Conservation (phyloP, 2,888 invertebrate genomes). For the Campoplex capitator region DNA sequence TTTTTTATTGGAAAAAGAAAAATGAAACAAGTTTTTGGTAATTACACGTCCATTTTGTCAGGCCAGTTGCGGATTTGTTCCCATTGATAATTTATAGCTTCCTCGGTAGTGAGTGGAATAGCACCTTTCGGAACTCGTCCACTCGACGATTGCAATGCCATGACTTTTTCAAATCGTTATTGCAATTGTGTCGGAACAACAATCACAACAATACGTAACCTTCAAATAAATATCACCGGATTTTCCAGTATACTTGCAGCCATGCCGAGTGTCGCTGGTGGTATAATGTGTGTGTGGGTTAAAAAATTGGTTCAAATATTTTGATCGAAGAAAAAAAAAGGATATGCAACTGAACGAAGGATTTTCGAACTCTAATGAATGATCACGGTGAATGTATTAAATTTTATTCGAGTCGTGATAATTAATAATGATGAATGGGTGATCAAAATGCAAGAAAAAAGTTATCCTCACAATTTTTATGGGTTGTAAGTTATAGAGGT, state of each 20-base stretch:
- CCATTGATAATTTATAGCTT: slow-evolving; percentile 88
- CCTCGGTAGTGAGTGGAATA: slow-evolving; percentile 86
- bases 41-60: slow-evolving; percentile 87
- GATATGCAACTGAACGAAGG: background rate
- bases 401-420: background rate
- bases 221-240: background rate
- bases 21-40: slow-evolving; percentile 71
- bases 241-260: background rate
- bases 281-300: no score
- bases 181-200: background rate
- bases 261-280: no score
- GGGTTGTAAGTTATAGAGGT: no score
- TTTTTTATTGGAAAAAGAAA: background rate
- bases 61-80: slow-evolving; percentile 88
- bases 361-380: background rate
- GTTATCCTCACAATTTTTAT: background rate
- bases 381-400: background rate
- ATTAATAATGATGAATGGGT: background rate
- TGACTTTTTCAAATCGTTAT: background rate
- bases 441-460: background rate
- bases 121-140: slow-evolving; percentile 87
- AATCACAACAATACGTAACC: background rate
- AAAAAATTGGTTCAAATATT: background rate
- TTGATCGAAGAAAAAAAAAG: background rate
- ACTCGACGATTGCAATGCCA: slow-evolving; percentile 51